A percentile compares a stretch with the other conserved stretches of the same genome.
These are phyloP conservation scores for Taurulus bubalis DNA, from an alignment of 2,113 vertebrate genomes.

Conservation along the genomic window DNA sequence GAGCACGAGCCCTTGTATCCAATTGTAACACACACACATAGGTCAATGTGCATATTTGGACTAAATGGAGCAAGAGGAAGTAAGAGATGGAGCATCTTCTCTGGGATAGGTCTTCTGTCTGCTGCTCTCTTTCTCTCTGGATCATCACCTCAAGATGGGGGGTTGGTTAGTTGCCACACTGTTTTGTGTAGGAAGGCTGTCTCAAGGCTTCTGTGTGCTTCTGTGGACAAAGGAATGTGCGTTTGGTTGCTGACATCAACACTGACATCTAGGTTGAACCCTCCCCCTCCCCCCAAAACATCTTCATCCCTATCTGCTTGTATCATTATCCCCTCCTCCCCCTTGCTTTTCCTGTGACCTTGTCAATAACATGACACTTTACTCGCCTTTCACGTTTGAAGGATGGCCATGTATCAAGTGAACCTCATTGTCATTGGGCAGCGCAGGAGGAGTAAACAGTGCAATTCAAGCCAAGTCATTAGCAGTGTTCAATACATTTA, in stretches of 20 bases:
- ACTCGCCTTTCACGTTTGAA: slow-evolving; percentile 37
- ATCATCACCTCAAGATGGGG: slow-evolving; percentile 8
- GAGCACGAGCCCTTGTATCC: slow-evolving; percentile 9
- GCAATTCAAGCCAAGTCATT: slow-evolving; percentile 71
- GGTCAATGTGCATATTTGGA: slow-evolving; percentile 49
- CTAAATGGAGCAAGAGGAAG: slow-evolving; percentile 51
- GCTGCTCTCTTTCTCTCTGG: slow-evolving; percentile 23
- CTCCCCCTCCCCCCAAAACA: neutral
- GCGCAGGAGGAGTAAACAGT: slow-evolving; percentile 38
- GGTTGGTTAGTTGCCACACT: slow-evolving; percentile 6
- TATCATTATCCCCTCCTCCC: slow-evolving; percentile 7
- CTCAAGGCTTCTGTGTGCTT: slow-evolving; percentile 19
- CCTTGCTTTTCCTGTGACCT: slow-evolving; percentile 47
- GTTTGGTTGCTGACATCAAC: slow-evolving; percentile 22
- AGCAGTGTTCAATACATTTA: slow-evolving; percentile 55
- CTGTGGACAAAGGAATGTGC: slow-evolving; percentile 8
- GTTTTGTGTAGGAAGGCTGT: slow-evolving; percentile 30
- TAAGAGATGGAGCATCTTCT: slow-evolving; percentile 37
- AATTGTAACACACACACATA: slow-evolving; percentile 8
- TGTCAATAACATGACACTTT: slow-evolving; percentile 48
- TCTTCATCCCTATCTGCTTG: slow-evolving; percentile 12
- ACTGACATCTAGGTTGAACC: slow-evolving; percentile 1
- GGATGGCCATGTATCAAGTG: slow-evolving; percentile 45
- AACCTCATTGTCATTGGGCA: slow-evolving; percentile 27
- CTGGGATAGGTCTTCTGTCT: neutral